Percentiles rank a stretch among this genome's conserved stretches.
phyloP scores from a whole-genome alignment of 2,888 invertebrate species.

The Gari tellinella region DNA sequence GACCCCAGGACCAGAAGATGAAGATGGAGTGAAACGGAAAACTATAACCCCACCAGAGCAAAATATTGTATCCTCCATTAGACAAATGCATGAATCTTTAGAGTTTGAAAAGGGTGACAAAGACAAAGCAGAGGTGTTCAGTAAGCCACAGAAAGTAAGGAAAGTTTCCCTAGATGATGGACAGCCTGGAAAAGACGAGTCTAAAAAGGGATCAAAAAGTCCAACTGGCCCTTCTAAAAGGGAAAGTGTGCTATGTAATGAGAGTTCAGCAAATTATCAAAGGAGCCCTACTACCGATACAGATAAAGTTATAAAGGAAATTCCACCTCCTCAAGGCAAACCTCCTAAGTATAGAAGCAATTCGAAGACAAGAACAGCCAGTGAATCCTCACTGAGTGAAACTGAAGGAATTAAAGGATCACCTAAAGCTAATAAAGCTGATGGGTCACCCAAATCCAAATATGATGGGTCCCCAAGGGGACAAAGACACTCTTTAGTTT shows the following conservation, averaged over 20 bases:
- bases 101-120: conserved; percentile 31
- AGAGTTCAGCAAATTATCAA: conserved; percentile 8
- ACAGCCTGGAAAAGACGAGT: conserved; percentile 26
- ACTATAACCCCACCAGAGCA: conserved; percentile 56
- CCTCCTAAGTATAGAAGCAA: conserved; percentile 70
- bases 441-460: conserved; percentile 55
- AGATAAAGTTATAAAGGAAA: conserved; percentile 27
- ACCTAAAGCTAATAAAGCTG: conserved; percentile 34
- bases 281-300: conserved; percentile 14
- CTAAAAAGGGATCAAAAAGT: conserved; percentile 18
- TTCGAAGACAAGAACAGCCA: conserved; percentile 65
- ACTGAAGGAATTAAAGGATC: conserved; percentile 57
- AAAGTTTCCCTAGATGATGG: conserved; percentile 30
- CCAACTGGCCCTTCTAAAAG: conserved; percentile 23
- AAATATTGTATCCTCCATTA: conserved; percentile 57
- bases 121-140: conserved; percentile 12
- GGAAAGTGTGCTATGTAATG: conserved; percentile 19
- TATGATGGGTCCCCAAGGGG: conserved; percentile 65
- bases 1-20: conserved; percentile 54
- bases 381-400: conserved; percentile 77
- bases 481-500: conserved; percentile 35
- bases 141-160: conserved; percentile 27
- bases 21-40: conserved; percentile 25
- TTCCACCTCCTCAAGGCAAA: conserved; percentile 54
- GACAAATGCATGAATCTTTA: conserved; percentile 51